These are phyloP conservation scores for Phytoseiulus persimilis DNA, from an alignment of 2,888 invertebrate genomes.

Conservation along the genomic window DNA sequence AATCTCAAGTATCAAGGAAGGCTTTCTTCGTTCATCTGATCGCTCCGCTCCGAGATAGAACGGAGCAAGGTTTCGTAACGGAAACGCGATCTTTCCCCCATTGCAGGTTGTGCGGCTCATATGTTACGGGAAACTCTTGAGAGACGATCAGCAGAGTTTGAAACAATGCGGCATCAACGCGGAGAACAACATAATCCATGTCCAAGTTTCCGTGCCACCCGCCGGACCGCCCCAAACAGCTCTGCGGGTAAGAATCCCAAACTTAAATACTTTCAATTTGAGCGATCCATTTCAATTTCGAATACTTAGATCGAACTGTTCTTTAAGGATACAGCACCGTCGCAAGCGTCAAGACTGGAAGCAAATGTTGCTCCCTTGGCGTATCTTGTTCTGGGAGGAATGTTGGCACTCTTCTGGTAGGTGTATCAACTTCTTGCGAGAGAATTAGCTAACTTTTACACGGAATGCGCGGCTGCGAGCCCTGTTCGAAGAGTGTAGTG, in stretches of 20 bases:
- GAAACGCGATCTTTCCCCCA: too few species aligned
- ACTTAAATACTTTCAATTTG: too few species aligned
- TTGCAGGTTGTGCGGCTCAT: slow-evolving; percentile 21
- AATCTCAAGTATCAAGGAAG: too few species aligned
- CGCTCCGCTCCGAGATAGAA: too few species aligned
- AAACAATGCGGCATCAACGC: neutral
- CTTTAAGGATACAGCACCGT: neutral
- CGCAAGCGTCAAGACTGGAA: neutral
- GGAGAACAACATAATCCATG: slow-evolving; percentile 18
- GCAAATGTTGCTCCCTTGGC: slow-evolving; percentile 17
- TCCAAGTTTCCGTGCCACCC: slow-evolving; percentile 23
- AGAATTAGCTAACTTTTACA: too few species aligned
- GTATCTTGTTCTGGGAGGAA: slow-evolving; percentile 13
- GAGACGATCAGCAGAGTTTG: neutral
- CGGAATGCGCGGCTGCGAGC: too few species aligned
- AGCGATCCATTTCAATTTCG: neutral
- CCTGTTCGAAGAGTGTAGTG: too few species aligned
- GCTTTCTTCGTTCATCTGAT: too few species aligned
- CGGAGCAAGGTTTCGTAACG: too few species aligned
- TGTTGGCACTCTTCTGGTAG: slow-evolving; percentile 21
- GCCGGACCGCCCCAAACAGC: neutral
- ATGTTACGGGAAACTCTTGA: slow-evolving; percentile 18
- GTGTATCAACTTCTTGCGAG: neutral
- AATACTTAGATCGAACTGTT: neutral
- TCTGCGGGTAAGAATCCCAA: neutral